phyloP scores from a whole-genome alignment of 2,113 vertebrate genomes.

The Myodes glareolus region DNA sequence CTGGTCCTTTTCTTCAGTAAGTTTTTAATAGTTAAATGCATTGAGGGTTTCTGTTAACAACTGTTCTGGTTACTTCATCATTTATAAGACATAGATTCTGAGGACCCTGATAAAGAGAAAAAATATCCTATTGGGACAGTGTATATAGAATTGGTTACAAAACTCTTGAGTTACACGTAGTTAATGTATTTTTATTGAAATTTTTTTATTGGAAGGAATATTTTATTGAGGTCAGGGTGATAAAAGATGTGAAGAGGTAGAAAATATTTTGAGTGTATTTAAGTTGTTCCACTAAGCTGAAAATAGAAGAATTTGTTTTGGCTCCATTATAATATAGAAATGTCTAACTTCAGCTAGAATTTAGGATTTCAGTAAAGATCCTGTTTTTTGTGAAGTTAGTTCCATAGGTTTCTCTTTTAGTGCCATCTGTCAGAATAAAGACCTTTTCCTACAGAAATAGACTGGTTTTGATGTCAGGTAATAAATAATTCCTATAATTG shows the following conservation, averaged over 20 bases:
- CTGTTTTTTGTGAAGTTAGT: constrained; percentile 27
- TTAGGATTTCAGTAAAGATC: constrained; percentile 26
- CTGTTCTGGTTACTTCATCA: neutral
- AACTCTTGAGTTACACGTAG: neutral
- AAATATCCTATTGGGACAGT: neutral
- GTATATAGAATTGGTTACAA: neutral
- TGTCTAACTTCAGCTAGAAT: neutral
- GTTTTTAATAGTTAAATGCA: constrained; percentile 30
- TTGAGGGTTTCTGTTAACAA: neutral
- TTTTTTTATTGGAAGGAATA: neutral
- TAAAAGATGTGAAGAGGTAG: neutral
- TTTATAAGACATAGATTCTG: constrained; percentile 4
- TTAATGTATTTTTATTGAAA: neutral
- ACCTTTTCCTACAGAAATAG: neutral
- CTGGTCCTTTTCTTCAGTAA: neutral
- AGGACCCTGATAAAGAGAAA: constrained; percentile 2
- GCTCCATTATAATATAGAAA: neutral
- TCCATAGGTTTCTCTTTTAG: neutral
- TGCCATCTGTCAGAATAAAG: constrained; percentile 13
- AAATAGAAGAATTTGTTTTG: neutral
- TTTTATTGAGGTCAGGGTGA: neutral
- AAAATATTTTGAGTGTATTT: constrained; percentile 11
- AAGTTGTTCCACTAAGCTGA: neutral
- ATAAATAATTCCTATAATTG: neutral
- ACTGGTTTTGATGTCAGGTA: neutral